Conservation (phyloP, 1,140 invertebrate species). For the Marisa cornuarietis region DNA sequence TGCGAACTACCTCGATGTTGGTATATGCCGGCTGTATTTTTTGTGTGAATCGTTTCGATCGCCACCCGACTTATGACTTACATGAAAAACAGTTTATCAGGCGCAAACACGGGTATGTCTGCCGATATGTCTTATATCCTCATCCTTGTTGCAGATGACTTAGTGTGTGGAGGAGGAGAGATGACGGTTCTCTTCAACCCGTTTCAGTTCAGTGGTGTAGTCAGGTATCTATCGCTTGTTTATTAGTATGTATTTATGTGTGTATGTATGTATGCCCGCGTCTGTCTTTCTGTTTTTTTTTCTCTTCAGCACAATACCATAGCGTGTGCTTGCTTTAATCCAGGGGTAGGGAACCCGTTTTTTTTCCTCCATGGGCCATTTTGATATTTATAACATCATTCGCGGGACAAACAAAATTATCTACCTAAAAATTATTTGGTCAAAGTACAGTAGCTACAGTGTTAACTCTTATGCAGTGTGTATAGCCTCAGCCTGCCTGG, state of each 20-base stretch:
- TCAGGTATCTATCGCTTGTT: too few relatives aligned
- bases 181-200: background rate
- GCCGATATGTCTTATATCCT: too few relatives aligned
- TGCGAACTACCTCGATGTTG: too few relatives aligned
- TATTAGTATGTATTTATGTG: constrained; percentile 3
- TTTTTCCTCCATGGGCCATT: too few relatives aligned
- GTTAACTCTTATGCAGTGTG: background rate
- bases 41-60: too few relatives aligned
- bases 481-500: background rate
- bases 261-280: constrained; percentile 1
- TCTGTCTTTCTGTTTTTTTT: background rate
- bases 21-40: too few relatives aligned
- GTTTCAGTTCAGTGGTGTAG: too few relatives aligned
- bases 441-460: background rate
- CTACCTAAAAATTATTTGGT: background rate
- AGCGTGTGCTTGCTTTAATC: too few relatives aligned
- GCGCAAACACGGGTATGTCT: too few relatives aligned
- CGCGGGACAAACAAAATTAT: background rate
- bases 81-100: too few relatives aligned
- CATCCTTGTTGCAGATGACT: background rate
- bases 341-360: background rate
- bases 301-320: too few relatives aligned
- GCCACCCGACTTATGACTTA: too few relatives aligned
- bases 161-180: background rate
- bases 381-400: background rate